Evolutionary conservation across 2,888 invertebrate genomes (phyloP), one percentile per base, ranked within the genome.

Genomic region (Fabriciana adippe): DNA sequence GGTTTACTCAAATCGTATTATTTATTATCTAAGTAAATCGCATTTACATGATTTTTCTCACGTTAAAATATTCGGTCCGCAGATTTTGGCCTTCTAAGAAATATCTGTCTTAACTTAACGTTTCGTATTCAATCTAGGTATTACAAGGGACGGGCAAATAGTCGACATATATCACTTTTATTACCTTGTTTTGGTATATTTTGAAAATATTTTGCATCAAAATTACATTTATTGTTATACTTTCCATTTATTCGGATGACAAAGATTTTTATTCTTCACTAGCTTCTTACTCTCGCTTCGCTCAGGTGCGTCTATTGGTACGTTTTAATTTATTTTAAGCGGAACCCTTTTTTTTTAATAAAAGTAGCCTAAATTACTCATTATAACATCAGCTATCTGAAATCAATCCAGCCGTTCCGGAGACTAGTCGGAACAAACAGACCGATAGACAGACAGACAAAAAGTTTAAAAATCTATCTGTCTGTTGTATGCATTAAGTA

Each of bases 101-200:
- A 41, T 61, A 15, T 18, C 35, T 31, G 14, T 41, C 61, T 61
- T 51, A 61, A 61, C 35, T 61, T 61, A 61, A 61, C 18, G 18
- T 18, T 50, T 15, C 18, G 6, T 50, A 15, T 61, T 61, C 61
- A 51, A 61, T 61, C 61, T 61, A 51, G 61, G 61, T 61, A 50
- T 61, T 61, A 61, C 31, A 41, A 41, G 61, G 61, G 51, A 51
- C 18, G 14, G 35, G 35, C 51, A 51, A 61, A 51, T 47, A 47
- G 13, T 14, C 21, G 6, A 41, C 14, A 59, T 59, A 59, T 59
- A 59, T 59, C 61, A 50, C 18, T 6, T 61, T 61, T 61, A 51
- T 61, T 26, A 35, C 6, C 14, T 16, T 13, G 3, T 61, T 61
- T 14, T 21, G 8, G n/a, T 13, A 0, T 8, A 18, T 51, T 51